These are phyloP conservation scores for Caenorhabditis plicata DNA, from an alignment of 2,888 invertebrate species.

Conservation along the genomic window DNA sequence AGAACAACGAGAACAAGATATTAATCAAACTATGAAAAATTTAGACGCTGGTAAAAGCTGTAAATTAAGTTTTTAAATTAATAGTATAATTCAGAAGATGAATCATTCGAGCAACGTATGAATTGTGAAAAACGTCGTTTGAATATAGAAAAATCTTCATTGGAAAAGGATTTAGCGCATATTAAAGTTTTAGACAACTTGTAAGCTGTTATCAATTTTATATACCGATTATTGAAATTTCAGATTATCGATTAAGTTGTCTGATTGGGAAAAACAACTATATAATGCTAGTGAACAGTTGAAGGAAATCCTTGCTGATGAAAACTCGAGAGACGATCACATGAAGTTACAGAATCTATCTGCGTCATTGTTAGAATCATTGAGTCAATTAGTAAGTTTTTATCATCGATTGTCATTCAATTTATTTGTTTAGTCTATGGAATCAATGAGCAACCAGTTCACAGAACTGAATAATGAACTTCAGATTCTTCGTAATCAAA, in stretches of 20 bases:
- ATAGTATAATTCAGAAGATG: neutral
- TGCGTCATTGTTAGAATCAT: constrained; percentile 7
- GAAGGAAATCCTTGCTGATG: constrained; percentile 6
- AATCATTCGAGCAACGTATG: constrained; percentile 7
- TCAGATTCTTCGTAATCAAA: neutral
- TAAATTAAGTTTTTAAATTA: neutral
- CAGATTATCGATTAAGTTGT: constrained; percentile 5
- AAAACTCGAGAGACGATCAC: neutral
- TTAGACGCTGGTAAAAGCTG: constrained; percentile 1
- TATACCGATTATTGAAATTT: too few relatives aligned
- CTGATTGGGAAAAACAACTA: constrained; percentile 5
- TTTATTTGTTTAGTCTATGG: constrained; percentile 15
- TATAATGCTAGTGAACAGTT: constrained; percentile 4
- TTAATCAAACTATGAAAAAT: neutral
- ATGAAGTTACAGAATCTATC: constrained; percentile 7
- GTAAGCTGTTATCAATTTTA: too few relatives aligned
- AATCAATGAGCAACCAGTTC: constrained; percentile 23
- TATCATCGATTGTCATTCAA: neutral
- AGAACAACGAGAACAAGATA: neutral
- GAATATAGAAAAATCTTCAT: constrained; percentile 12
- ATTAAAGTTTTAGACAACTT: constrained; percentile 5
- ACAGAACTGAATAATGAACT: neutral
- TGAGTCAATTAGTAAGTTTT: constrained; percentile 13
- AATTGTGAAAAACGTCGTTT: constrained; percentile 8
- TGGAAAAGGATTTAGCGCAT: constrained; percentile 8